Conservation (phyloP, 1,140 invertebrate species). For the Drosophila kohkoa region DNA sequence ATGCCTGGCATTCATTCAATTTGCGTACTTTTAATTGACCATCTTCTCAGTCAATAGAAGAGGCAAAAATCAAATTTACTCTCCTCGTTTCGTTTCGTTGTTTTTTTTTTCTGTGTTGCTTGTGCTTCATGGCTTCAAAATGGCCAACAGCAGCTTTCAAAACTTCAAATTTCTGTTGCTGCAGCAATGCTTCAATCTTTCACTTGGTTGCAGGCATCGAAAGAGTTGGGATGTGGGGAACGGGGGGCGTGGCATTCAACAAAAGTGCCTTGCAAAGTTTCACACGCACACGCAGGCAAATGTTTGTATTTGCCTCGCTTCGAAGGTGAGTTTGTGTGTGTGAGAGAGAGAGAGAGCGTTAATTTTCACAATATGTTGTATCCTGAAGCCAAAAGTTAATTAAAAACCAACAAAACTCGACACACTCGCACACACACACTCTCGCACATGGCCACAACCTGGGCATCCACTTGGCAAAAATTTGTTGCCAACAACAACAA, state of each 20-base stretch:
- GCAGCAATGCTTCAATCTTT: constrained; percentile 29
- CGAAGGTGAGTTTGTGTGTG: constrained; percentile 48
- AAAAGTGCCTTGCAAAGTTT: constrained; percentile 52
- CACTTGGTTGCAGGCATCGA: background rate
- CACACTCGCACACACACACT: constrained; percentile 34
- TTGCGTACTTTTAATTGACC: constrained; percentile 42
- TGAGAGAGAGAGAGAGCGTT: constrained; percentile 54
- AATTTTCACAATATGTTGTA: constrained; percentile 85
- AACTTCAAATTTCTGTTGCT: constrained; percentile 19
- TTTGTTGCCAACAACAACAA: constrained; percentile 27
- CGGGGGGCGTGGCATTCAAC: constrained; percentile 33
- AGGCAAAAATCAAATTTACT: constrained; percentile 59
- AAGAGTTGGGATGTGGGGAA: no score
- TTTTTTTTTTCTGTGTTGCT: background rate
- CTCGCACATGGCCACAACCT: constrained; percentile 20
- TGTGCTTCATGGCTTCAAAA: constrained; percentile 46
- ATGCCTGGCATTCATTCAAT: constrained; percentile 22
- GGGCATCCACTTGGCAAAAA: constrained; percentile 57
- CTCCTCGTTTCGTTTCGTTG: background rate
- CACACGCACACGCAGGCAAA: constrained; percentile 46
- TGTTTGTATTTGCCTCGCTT: constrained; percentile 60
- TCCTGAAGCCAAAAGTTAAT: constrained; percentile 85
- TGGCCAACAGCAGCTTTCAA: constrained; percentile 38
- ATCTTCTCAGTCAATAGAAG: constrained; percentile 46
- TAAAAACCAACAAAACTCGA: constrained; percentile 84